Base-by-base conservation (phyloP, 2,797 vertebrate genomes). In the Neopelma chrysocephalum region DNA sequence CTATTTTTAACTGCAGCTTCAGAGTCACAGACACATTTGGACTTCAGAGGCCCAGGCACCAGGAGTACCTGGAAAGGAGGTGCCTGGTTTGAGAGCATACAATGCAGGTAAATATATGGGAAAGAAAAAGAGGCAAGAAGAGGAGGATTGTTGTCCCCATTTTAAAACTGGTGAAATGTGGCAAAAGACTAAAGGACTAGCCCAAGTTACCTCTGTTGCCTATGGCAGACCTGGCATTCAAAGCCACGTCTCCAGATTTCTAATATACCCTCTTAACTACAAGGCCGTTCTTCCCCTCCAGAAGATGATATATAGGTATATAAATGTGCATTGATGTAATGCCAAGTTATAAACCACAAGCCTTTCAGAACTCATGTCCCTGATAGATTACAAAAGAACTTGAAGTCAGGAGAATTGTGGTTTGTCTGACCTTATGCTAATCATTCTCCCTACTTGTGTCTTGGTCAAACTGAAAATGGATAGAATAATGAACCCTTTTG, bases 341-440 rank as follows among this genome's bases (percentile, higher is more conserved):
- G 95, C 92, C 94, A 97, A 95, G 93, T 94, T 94, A 96, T 96
- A 97, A 96, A 97, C 94, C 90, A 80, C 90, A 91, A 90, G 68
- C 79, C 90, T 94, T 96, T 95, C 96, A 94, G 82, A 97, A 96
- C 92, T 92, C 88, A 82, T 89, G 82, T 95, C 68, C 87, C 92
- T 96, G 96, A 97, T 34, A 95, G 93, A 97, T 87, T 97, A 86
- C 77, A 14, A 92, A 96, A 96, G 94, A 94, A 92, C 81, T 73
- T 89, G 95, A 95, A 97, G 95, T 89, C 87, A 75, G 71, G 77
- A 96, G 87, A 94, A 87, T 48, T 69, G 90, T 58, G 76, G 89
- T 87, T 95, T 90, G 21, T 75, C 45, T 92, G 93, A 95, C 96
- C 82, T 97, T 89, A 85, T 96, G 92, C 89, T 96, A 95, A 97